Evolutionary conservation across 2,888 invertebrate genomes (phyloP).

Genomic region (Drosophila fungiperda): DNA sequence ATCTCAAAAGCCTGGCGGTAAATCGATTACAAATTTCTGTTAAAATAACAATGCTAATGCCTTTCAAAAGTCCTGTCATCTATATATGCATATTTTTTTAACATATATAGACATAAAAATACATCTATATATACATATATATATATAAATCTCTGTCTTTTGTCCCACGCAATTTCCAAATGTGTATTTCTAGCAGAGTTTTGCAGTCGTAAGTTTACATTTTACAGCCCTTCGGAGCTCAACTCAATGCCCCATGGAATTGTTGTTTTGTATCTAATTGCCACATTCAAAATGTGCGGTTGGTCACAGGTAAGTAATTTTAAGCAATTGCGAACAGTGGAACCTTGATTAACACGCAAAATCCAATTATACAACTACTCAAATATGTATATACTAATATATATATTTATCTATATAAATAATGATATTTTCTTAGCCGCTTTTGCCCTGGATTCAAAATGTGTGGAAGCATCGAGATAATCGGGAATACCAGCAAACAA

Average conservation of each 20-base stretch:
- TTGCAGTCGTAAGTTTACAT: slow-evolving; percentile 78
- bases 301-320: slow-evolving; percentile 50
- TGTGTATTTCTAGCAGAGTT: slow-evolving; percentile 57
- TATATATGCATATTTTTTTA: slow-evolving; percentile 53
- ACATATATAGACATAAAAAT: slow-evolving; percentile 32
- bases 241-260: slow-evolving; percentile 63
- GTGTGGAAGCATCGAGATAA: neutral
- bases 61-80: slow-evolving; percentile 76
- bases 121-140: slow-evolving; percentile 16
- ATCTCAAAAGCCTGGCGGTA: slow-evolving; percentile 78
- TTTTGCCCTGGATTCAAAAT: neutral
- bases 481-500: neutral
- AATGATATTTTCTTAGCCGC: slow-evolving; percentile 7
- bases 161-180: slow-evolving; percentile 44
- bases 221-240: slow-evolving; percentile 68
- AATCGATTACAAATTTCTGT: slow-evolving; percentile 71
- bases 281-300: slow-evolving; percentile 30
- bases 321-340: slow-evolving; percentile 43
- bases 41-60: slow-evolving; percentile 71
- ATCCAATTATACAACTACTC: neutral
- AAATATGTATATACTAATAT: neutral
- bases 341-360: slow-evolving; percentile 47
- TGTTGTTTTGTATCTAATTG: slow-evolving; percentile 46
- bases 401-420: slow-evolving; percentile 5
- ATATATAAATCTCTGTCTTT: slow-evolving; percentile 46